These are phyloP conservation scores for Lathronympha strigana DNA, from an alignment of 2,888 invertebrate species.

Conservation along the genomic window DNA sequence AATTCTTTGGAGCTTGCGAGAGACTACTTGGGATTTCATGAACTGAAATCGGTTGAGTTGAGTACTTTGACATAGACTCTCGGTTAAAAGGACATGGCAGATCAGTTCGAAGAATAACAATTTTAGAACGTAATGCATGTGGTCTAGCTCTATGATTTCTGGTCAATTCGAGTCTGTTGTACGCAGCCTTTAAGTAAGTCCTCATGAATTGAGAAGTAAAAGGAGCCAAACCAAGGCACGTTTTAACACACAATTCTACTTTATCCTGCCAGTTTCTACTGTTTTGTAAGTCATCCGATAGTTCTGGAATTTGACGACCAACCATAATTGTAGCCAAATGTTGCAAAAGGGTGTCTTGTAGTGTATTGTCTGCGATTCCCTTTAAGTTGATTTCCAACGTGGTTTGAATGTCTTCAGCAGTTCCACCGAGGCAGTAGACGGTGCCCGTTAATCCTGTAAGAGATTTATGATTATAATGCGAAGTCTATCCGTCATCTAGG, in stretches of 20 bases:
- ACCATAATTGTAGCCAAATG: slow-evolving; percentile 23
- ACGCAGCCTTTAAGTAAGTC: slow-evolving; percentile 30
- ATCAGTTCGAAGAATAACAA: slow-evolving; percentile 34
- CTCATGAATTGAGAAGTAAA: slow-evolving; percentile 37
- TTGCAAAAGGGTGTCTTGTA: slow-evolving; percentile 13
- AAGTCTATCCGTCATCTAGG: no score
- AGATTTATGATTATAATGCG: not conserved
- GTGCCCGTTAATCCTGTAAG: slow-evolving; percentile 28
- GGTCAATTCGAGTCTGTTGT: slow-evolving; percentile 27
- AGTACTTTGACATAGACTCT: slow-evolving; percentile 23
- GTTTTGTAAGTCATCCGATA: not conserved
- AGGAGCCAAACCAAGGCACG: not conserved
- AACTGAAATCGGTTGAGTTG: slow-evolving; percentile 20
- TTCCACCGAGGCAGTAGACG: slow-evolving; percentile 42
- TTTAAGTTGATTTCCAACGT: slow-evolving; percentile 25
- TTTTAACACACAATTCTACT: slow-evolving; percentile 19
- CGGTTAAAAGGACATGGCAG: not conserved
- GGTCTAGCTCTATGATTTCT: slow-evolving; percentile 23
- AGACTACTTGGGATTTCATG: slow-evolving; percentile 36
- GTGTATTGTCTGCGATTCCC: slow-evolving; percentile 9
- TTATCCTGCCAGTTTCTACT: slow-evolving; percentile 12
- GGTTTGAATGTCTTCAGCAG: slow-evolving; percentile 14
- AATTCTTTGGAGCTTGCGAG: slow-evolving; percentile 29
- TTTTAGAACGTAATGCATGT: slow-evolving; percentile 31
- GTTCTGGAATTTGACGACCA: not conserved